phyloP scores from a whole-genome alignment of 2,113 vertebrate genomes.

The Lepus timidus region DNA sequence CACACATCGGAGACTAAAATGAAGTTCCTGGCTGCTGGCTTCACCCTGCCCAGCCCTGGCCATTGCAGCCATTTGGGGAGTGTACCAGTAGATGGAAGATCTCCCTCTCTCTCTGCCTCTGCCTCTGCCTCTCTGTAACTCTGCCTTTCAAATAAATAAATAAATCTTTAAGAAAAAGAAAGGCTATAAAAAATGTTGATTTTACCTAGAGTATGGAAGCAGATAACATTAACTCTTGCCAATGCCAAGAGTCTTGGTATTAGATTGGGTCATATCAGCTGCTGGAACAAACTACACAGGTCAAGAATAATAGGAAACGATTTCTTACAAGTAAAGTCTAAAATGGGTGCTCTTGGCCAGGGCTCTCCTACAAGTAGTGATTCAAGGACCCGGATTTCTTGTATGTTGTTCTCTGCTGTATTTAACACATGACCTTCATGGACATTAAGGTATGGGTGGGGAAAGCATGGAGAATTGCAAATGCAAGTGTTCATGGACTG shows the following conservation, averaged over 20 bases:
- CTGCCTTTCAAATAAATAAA: too few relatives aligned
- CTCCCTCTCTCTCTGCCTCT: too few relatives aligned
- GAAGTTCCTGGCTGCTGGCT: too few relatives aligned
- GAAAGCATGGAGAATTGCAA: background rate
- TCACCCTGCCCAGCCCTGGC: too few relatives aligned
- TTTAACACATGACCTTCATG: background rate
- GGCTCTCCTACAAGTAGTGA: background rate
- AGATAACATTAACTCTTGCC: background rate
- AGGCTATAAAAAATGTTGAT: background rate
- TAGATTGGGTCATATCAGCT: background rate
- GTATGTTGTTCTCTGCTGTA: rapidly evolving
- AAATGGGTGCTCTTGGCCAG: background rate
- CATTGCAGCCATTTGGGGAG: too few relatives aligned
- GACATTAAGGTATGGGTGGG: background rate
- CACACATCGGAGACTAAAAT: too few relatives aligned
- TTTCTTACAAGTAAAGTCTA: background rate
- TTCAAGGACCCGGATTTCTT: background rate
- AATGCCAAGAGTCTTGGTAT: background rate
- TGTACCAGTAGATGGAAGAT: too few relatives aligned
- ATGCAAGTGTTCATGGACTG: background rate
- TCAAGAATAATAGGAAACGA: background rate
- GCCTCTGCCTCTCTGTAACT: too few relatives aligned
- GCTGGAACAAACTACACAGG: background rate
- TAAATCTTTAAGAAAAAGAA: too few relatives aligned
- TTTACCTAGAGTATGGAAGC: background rate